phyloP scores from a whole-genome alignment of 2,797 vertebrate genomes.

The Trematomus bernacchii region DNA sequence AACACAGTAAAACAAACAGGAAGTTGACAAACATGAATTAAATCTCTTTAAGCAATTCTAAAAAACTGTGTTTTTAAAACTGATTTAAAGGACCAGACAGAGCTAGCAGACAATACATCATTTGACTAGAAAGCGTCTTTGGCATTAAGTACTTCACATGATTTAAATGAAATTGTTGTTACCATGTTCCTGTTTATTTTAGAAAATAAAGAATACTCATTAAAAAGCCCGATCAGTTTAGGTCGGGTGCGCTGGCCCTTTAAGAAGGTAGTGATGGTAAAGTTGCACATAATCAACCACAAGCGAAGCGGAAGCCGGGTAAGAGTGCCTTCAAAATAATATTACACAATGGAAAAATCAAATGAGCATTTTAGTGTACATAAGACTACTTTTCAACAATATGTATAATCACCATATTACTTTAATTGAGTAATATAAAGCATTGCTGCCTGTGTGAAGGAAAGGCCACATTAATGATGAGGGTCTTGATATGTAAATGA shows the following conservation, averaged over 20 bases:
- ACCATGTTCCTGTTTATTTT: not conserved
- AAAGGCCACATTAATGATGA: not conserved
- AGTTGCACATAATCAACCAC: slow-evolving; percentile 7
- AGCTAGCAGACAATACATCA: not conserved
- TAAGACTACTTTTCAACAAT: not conserved
- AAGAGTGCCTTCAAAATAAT: slow-evolving; percentile 34
- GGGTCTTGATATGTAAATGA: not conserved
- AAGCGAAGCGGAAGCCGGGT: not conserved
- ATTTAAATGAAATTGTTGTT: not conserved
- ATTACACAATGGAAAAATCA: not conserved
- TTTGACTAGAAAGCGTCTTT: not conserved
- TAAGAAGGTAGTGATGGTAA: slow-evolving; percentile 69
- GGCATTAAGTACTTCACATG: not conserved
- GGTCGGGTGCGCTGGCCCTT: slow-evolving; percentile 73
- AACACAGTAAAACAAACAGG: too few species aligned
- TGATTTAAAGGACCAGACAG: too few species aligned
- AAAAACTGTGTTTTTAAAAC: too few species aligned
- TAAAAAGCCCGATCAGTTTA: not conserved
- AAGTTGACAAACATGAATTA: too few species aligned
- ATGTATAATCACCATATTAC: not conserved
- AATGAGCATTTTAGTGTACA: not conserved
- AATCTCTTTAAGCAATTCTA: too few species aligned
- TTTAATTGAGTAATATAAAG: not conserved
- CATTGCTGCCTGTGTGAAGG: not conserved
- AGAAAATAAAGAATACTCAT: not conserved